Base-by-base conservation (phyloP, 2,113 vertebrate species). In the Sorex fumeus region DNA sequence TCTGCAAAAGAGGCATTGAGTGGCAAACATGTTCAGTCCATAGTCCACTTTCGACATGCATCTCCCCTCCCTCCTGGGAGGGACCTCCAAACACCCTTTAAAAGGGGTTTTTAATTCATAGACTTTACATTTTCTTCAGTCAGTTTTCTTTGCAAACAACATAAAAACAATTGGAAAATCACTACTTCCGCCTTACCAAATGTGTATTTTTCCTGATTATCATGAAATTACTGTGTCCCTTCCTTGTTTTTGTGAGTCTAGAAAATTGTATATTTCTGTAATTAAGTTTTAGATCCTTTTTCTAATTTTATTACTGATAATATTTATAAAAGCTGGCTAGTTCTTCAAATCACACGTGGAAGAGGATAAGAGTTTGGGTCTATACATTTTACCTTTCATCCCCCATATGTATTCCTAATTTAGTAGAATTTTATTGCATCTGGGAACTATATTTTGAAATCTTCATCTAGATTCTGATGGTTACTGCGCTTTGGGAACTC, bases 211-310 rank as follows among this genome's bases (percentile, higher is more conserved):
- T 91, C 86, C 32, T 79, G 8, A 62, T 34, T 50, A 81, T 6
- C 5, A 28, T 83, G 82, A 30, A 36, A n/a, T 0, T 70, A n/a
- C 74, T 8, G 11, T 1, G 9, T 43, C 34, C 43, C 8, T 8
- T 66, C 10, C 74, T 34, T 74, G 27, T 84, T 72, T 27, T 30
- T 88, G 15, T 57, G 32, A 71, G 10, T 7, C 6, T 27, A 88
- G 9, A 30, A 66, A 53, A 45, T 92, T 82, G 10, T 15, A 81
- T 69, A 77, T 95, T 47, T 62, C 13, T 23, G 50, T 87, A 50
- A 87, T 53, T 90, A 30, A 72, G 90, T 77, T 30, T 71, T 70
- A 76, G 36, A 57, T 66, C 11, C 18, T 90, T 40, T 87, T 96
- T 91, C 70, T 64, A 60, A 75, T 34, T 88, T 95, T 25, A 45